phyloP scores from a whole-genome alignment of 2,797 vertebrate species.

The Darevskia mixta region DNA sequence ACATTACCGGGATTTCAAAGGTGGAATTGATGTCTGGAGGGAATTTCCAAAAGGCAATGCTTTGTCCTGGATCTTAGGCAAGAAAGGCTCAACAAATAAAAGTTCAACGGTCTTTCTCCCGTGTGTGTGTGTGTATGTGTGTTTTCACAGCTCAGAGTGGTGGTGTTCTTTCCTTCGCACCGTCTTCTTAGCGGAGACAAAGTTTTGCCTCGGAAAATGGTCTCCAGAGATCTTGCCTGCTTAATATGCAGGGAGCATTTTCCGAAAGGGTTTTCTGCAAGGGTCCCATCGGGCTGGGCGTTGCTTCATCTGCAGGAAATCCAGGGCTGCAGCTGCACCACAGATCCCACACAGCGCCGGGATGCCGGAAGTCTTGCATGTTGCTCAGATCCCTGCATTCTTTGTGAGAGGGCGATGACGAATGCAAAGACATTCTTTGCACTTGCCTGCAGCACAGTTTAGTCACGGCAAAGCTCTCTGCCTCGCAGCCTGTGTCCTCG shows the following conservation, averaged over 20 bases:
- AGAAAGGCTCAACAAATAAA: too few relatives aligned
- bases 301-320: slow-evolving; percentile 5
- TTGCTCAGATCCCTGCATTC: not conserved
- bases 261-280: slow-evolving; percentile 54
- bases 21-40: too few relatives aligned
- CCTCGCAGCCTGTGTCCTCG: not conserved
- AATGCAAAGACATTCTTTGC: slow-evolving; percentile 6
- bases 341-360: accelerated
- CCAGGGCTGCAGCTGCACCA: accelerated
- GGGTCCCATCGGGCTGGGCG: slow-evolving; percentile 25
- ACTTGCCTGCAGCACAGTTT: not conserved
- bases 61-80: too few relatives aligned
- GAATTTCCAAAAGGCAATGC: too few relatives aligned
- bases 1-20: too few relatives aligned
- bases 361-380: slow-evolving; percentile 31
- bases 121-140: slow-evolving; percentile 14
- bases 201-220: slow-evolving; percentile 18
- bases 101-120: slow-evolving; percentile 38
- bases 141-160: slow-evolving; percentile 39
- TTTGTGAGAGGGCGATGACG: not conserved
- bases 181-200: slow-evolving; percentile 35
- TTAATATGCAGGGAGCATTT: slow-evolving; percentile 72
- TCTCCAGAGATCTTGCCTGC: slow-evolving; percentile 62
- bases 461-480: not conserved
- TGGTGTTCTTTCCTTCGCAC: slow-evolving; percentile 34